Evolutionary conservation across 92 coral and sea anemone species (phyloP).

Genomic region (Virgularia gustaviana): DNA sequence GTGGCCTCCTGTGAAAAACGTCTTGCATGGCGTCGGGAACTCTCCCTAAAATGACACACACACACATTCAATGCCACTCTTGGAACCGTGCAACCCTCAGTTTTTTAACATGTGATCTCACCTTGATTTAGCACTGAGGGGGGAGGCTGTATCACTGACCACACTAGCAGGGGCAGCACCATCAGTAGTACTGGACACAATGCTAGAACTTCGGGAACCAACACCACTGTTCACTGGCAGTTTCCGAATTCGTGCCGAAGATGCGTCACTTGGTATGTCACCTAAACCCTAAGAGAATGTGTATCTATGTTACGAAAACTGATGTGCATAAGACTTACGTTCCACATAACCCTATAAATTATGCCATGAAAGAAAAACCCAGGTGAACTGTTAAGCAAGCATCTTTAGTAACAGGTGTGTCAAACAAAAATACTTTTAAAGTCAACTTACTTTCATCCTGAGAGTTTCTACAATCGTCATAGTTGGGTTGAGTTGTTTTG

Average conservation of each 20-base stretch:
- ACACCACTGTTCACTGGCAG: constrained; percentile 64
- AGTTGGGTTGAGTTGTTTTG: constrained; percentile 69
- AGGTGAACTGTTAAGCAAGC: too few species aligned
- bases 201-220: constrained; percentile 66
- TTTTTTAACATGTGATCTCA: not conserved
- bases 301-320: not conserved
- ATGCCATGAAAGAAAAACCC: too few species aligned
- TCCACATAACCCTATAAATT: not conserved
- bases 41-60: constrained; percentile 5
- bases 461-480: constrained; percentile 78
- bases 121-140: constrained; percentile 64
- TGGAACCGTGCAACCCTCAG: too few species aligned
- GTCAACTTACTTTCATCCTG: constrained; percentile 73
- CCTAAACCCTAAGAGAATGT: constrained; percentile 71
- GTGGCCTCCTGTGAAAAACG: constrained; percentile 27
- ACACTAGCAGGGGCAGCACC: constrained; percentile 49
- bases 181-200: constrained; percentile 59
- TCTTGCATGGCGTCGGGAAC: constrained; percentile 22
- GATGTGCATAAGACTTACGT: not conserved
- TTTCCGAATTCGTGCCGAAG: constrained; percentile 86
- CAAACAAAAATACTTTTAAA: too few species aligned
- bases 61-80: too few species aligned
- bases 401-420: too few species aligned
- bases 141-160: constrained; percentile 58
- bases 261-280: constrained; percentile 78